Conservation (phyloP, 2,113 vertebrate genomes). For the Cichladusa arquata region DNA sequence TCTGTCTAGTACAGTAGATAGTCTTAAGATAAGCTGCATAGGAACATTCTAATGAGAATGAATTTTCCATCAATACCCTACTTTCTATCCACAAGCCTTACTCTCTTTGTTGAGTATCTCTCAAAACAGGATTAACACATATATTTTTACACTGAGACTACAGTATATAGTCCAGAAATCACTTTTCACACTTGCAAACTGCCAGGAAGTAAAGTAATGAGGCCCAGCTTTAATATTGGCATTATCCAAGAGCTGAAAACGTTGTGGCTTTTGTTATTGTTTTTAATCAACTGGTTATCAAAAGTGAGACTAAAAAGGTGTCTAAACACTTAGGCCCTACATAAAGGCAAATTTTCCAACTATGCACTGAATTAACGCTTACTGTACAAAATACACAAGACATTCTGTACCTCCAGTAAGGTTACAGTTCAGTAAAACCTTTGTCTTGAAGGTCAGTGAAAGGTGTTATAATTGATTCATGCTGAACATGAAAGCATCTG, state of each 20-base stretch:
- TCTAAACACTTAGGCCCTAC: not conserved
- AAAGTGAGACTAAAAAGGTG: not conserved
- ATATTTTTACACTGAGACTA: not conserved
- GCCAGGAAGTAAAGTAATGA: not conserved
- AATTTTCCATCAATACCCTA: not conserved
- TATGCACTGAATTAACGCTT: not conserved
- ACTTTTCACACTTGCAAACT: not conserved
- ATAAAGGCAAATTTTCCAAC: not conserved
- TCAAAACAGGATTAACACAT: not conserved
- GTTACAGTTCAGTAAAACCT: not conserved
- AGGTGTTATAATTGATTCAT: not conserved
- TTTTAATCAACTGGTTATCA: constrained; percentile 34
- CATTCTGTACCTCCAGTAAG: not conserved
- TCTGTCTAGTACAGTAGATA: not conserved
- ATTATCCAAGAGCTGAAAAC: constrained; percentile 12
- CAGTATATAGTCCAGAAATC: not conserved
- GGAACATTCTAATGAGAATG: not conserved
- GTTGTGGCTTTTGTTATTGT: not conserved
- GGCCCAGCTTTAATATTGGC: constrained; percentile 14
- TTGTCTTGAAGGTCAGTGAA: not conserved
- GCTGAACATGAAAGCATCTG: not conserved
- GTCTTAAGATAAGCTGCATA: not conserved
- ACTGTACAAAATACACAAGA: not conserved
- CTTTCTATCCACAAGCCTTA: not conserved
- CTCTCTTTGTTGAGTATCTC: not conserved